These are phyloP conservation scores for Hyles euphorbiae DNA, from an alignment of 1,140 invertebrate genomes.

Conservation along the genomic window DNA sequence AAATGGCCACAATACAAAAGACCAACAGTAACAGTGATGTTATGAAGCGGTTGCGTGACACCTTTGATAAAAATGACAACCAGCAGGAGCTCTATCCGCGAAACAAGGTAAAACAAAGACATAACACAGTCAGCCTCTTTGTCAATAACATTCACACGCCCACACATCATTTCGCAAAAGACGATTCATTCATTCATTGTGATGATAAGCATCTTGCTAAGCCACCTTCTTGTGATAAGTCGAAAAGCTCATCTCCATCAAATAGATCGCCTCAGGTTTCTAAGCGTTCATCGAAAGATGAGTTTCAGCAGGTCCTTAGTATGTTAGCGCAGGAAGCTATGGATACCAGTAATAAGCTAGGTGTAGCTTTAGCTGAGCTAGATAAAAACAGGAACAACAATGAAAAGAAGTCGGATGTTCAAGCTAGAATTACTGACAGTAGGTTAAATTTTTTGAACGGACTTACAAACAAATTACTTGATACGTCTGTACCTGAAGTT, in stretches of 20 bases:
- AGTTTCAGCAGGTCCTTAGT: constrained; percentile 76
- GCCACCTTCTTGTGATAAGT: constrained; percentile 69
- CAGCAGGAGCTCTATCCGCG: constrained; percentile 55
- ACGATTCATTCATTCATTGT: constrained; percentile 69
- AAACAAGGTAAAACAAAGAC: constrained; percentile 72
- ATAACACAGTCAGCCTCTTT: constrained; percentile 68
- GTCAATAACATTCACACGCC: constrained; percentile 60
- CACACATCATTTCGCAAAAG: constrained; percentile 65
- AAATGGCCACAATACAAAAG: constrained; percentile 57
- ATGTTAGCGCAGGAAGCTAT: constrained; percentile 78
- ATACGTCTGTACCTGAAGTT: constrained; percentile 26
- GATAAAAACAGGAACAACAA: constrained; percentile 66
- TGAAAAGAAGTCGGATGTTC: constrained; percentile 50
- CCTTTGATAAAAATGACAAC: constrained; percentile 63
- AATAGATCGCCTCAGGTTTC: constrained; percentile 63
- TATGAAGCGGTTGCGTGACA: constrained; percentile 61
- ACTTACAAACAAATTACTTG: constrained; percentile 40
- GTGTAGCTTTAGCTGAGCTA: constrained; percentile 69
- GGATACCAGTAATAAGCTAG: constrained; percentile 72
- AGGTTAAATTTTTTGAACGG: constrained; percentile 55
- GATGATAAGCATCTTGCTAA: constrained; percentile 67
- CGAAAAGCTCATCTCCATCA: constrained; percentile 71
- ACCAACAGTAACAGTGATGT: constrained; percentile 70
- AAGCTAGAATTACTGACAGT: constrained; percentile 55
- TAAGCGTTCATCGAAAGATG: constrained; percentile 68